Percentiles rank a stretch among this genome's conserved stretches.
Conservation (phyloP, 2,113 vertebrate species). For the Ammodytes marinus region DNA sequence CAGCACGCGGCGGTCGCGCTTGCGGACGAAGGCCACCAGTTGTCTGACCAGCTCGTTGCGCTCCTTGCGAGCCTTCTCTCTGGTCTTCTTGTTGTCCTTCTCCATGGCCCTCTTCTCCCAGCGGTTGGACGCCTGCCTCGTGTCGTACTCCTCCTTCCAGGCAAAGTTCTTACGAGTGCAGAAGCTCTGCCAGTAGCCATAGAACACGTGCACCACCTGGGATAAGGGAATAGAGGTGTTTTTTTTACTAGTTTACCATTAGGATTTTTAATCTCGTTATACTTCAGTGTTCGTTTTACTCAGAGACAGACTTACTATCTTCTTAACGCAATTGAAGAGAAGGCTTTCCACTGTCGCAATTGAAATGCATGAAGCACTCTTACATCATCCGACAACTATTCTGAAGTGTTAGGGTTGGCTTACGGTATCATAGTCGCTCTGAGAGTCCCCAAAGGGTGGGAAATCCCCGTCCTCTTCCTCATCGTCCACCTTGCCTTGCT, state of each 20-base stretch:
- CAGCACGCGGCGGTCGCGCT: slow-evolving; percentile 93
- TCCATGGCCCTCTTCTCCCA: slow-evolving; percentile 99
- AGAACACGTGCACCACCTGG: slow-evolving; percentile 95
- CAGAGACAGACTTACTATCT: background rate
- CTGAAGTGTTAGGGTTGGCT: slow-evolving; percentile 35
- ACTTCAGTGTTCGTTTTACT: background rate
- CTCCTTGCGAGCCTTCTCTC: slow-evolving; percentile 94
- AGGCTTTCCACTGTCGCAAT: too few relatives aligned
- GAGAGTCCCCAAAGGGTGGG: slow-evolving; percentile 92
- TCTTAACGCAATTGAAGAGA: background rate
- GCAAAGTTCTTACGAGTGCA: slow-evolving; percentile 94
- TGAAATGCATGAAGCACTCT: background rate
- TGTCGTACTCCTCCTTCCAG: slow-evolving; percentile 98
- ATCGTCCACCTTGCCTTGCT: slow-evolving; percentile 82
- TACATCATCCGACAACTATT: background rate
- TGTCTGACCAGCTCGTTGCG: slow-evolving; percentile 93
- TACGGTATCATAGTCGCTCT: slow-evolving; percentile 96
- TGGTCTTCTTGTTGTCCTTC: slow-evolving; percentile 95
- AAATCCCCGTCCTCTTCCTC: slow-evolving; percentile 88
- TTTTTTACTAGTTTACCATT: background rate
- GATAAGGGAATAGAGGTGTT: background rate
- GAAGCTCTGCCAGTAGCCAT: slow-evolving; percentile 98
- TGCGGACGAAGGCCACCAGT: slow-evolving; percentile 94
- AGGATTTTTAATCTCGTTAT: background rate
- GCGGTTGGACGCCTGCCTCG: slow-evolving; percentile 94